Evolutionary conservation across 2,797 vertebrate species (phyloP), one percentile per base, ranked within the genome.

Genomic region (Artibeus jamaicensis): DNA sequence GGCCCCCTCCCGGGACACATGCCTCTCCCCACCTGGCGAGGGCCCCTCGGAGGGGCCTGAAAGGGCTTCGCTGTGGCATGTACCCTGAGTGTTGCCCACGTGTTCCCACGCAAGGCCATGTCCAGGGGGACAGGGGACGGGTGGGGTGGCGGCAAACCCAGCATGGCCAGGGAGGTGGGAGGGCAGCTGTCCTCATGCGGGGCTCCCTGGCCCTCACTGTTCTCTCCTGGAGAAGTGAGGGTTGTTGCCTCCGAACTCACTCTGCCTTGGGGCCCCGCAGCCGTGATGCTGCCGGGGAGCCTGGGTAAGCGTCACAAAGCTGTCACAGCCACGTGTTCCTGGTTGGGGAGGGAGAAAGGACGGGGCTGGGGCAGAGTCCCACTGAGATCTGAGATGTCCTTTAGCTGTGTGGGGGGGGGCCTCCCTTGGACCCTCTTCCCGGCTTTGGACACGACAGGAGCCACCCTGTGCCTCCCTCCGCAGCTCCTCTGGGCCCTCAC

Each of bases 361-460:
- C 39, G 39, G 39, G 39, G 39, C 39, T 42, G 39, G 39, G 39
- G 39, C 39, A 42, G 39, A 42, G 39, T 42, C 39, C 39, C 39
- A 7, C 39, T 42, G 39, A 42, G 39, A 7, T 42, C 39, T 42
- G 39, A 42, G 39, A 42, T 42, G 7, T 42, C 39, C 39, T 42
- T 42, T 42, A 42, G 39, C 39, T 42, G 39, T 0, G 22, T n/a
- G 39, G n/a, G 2, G 22, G 19, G n/a, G 10, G 32, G 29, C 59
- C 29, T n/a, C 22, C 71, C 55, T 22, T 15, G 86, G n/a, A 7
- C 42, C 15, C n/a, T 26, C 3, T 42, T 10, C 0, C 1, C 9
- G 26, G 62, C 14, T 39, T 29, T 24, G 50, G 42, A 81, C 14
- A 0, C 0, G 4, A 18, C 21, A 6, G 3, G 0, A 0, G 15